Evolutionary conservation across 1,140 invertebrate genomes (phyloP), one percentile per base, ranked within the genome.

Genomic region (Heterodera schachtii): DNA sequence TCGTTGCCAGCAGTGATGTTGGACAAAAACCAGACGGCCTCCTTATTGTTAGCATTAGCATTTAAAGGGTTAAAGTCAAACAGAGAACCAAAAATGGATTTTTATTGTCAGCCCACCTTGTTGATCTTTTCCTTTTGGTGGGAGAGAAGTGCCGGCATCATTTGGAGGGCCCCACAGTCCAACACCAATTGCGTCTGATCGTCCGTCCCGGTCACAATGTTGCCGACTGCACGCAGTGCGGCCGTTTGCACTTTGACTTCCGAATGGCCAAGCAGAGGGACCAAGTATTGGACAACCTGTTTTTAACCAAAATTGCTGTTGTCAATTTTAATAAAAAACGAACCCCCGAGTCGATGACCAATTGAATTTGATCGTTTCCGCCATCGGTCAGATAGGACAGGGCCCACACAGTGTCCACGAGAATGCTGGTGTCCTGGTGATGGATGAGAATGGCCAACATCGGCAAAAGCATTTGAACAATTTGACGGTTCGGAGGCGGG

Each of bases 401-500:
- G 46, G 97, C 97, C 98, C 97, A 99, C 64, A 99, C 95, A 73
- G 97, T 98, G 90, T 99, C 97, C 74, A 99, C 96, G 87, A 99
- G 92, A 89, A 99, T 98, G 94, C 96, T 98, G 73, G 94, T 94
- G 92, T 99, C 97, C 84, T 93, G 93, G 91, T 98, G 96, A 91
- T 96, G 94, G 86, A 99, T 98, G 31, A 99, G 93, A 87, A 94
- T 92, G 90, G 94, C 94, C 41, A 99, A 93, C 73, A 97, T 96
- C 71, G 97, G 97, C 85, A 99, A 92, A 89, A 99, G 94, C 91
- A 97, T 94, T 88, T 94, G 80, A 13, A 87, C 86, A 64, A 87
- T 89, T 31, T 87, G 69, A 31, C 79, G 70, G 21, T 80, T 82
- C 70, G 88, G 88, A 11, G 95, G 94, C 47, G 96, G 95, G 89